These are phyloP conservation scores for Synergus itoensis DNA, from an alignment of 2,888 invertebrate genomes.

Conservation along the genomic window DNA sequence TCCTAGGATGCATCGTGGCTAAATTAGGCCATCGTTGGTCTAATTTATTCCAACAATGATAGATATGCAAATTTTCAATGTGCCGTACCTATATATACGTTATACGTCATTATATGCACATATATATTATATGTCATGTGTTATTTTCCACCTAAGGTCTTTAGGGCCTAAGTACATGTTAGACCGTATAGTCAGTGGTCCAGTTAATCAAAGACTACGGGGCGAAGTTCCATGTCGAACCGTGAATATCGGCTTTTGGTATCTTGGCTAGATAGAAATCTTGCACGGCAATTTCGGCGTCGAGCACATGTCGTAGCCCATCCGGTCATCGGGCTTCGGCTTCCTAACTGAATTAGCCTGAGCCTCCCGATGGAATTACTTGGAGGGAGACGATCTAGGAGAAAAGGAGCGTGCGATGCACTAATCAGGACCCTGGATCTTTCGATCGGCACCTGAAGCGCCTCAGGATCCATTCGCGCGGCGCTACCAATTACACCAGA, in stretches of 20 bases:
- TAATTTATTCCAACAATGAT: constrained; percentile 16
- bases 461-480: constrained; percentile 50
- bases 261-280: constrained; percentile 74
- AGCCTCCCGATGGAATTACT: constrained; percentile 53
- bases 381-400: constrained; percentile 57
- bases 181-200: constrained; percentile 61
- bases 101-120: neutral
- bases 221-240: constrained; percentile 69
- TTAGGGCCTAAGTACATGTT: constrained; percentile 61
- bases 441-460: constrained; percentile 50
- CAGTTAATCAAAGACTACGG: constrained; percentile 65
- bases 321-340: constrained; percentile 57
- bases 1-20: too few relatives aligned
- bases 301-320: constrained; percentile 75
- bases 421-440: constrained; percentile 61
- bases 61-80: constrained; percentile 15
- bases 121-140: neutral
- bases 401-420: constrained; percentile 48
- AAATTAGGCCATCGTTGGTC: too few relatives aligned
- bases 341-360: constrained; percentile 58
- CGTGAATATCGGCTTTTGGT: constrained; percentile 73
- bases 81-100: neutral
- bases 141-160: constrained; percentile 27
- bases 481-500: constrained; percentile 49
- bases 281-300: constrained; percentile 74